phyloP scores from a whole-genome alignment of 2,113 vertebrate species.

The Dromiciops gliroides region DNA sequence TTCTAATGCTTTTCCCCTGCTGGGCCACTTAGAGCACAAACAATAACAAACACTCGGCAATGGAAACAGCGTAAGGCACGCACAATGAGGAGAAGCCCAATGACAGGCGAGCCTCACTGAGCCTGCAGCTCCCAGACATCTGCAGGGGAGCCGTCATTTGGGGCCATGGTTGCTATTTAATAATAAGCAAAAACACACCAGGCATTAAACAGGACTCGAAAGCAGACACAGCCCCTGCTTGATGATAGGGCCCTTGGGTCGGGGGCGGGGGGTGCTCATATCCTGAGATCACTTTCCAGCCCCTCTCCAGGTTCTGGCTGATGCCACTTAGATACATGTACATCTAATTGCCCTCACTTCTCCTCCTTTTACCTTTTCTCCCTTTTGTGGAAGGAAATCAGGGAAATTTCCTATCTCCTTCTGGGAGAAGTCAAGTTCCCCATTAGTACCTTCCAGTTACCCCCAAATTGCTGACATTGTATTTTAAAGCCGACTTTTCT shows the following conservation, averaged over 20 bases:
- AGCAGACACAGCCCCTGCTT: not conserved
- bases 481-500: not conserved
- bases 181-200: not conserved
- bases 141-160: not conserved
- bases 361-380: not conserved
- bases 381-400: not conserved
- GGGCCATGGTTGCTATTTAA: not conserved
- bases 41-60: conserved; percentile 56
- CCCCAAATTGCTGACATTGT: not conserved
- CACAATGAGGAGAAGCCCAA: conserved; percentile 6
- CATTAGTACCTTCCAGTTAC: conserved; percentile 1
- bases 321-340: conserved; percentile 27
- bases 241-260: not conserved
- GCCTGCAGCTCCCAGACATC: conserved; percentile 43
- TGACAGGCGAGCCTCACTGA: not conserved
- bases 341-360: conserved; percentile 1
- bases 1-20: conserved; percentile 74
- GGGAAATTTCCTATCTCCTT: conserved; percentile 26
- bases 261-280: not conserved
- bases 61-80: conserved; percentile 43
- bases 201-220: not conserved
- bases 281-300: not conserved
- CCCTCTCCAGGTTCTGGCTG: conserved; percentile 18
- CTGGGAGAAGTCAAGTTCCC: conserved; percentile 40
- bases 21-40: conserved; percentile 76